Percentiles rank a stretch among this genome's conserved stretches.
These are phyloP conservation scores for Myopa testacea DNA, from an alignment of 2,888 invertebrate species.

Conservation along the genomic window DNA sequence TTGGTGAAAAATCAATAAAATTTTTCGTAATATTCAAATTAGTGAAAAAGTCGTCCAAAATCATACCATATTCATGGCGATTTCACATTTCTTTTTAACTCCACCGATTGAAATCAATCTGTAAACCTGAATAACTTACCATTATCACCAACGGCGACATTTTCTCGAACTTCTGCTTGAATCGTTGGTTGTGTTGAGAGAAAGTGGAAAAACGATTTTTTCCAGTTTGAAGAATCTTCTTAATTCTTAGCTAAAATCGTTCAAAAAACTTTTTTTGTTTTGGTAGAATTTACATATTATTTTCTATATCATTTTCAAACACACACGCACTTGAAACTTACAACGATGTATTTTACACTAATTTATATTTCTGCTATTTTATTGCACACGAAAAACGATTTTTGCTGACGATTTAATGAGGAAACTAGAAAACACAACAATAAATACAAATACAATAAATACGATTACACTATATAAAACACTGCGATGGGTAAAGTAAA, in stretches of 20 bases:
- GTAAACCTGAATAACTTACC: slow-evolving; percentile 20
- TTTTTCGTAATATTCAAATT: slow-evolving; percentile 22
- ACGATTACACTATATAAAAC: too few relatives aligned
- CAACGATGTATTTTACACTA: too few relatives aligned
- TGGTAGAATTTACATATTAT: neutral
- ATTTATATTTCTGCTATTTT: neutral
- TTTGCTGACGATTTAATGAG: neutral
- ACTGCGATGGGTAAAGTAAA: neutral
- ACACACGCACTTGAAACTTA: too few relatives aligned
- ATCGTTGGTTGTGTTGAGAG: slow-evolving; percentile 4
- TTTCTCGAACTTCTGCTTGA: slow-evolving; percentile 9
- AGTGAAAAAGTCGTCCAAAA: neutral
- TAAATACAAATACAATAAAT: too few relatives aligned
- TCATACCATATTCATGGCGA: too few relatives aligned
- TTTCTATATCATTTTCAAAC: slow-evolving; percentile 1
- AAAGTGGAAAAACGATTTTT: neutral
- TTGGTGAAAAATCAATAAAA: slow-evolving; percentile 45
- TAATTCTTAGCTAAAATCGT: too few relatives aligned
- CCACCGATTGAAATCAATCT: too few relatives aligned
- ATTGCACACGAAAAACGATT: neutral
- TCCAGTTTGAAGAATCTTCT: neutral
- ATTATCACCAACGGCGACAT: slow-evolving; percentile 34
- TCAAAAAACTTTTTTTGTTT: too few relatives aligned
- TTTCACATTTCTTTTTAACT: too few relatives aligned
- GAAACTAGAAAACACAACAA: neutral